phyloP scores from a whole-genome alignment of 2,113 vertebrate genomes.

The Megaptera novaeangliae region DNA sequence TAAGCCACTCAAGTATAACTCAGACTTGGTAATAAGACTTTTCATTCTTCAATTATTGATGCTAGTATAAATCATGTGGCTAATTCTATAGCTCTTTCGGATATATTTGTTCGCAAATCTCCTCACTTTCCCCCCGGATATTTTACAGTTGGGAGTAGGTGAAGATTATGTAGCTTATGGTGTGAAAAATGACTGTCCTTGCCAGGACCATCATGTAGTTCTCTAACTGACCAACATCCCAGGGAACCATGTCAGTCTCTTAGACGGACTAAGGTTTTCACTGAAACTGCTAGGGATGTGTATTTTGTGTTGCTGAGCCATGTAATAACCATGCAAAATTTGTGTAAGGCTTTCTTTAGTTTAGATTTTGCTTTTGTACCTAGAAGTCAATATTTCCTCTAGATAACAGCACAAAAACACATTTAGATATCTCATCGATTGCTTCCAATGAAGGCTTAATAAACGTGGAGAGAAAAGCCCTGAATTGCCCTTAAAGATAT shows the following conservation, averaged over 20 bases:
- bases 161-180: neutral
- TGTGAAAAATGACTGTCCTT: neutral
- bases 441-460: neutral
- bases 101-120: slow-evolving; percentile 1
- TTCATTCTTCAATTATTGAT: slow-evolving; percentile 16
- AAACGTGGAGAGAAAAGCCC: neutral
- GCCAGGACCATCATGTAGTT: neutral
- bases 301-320: neutral
- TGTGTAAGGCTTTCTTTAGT: neutral
- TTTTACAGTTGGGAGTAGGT: neutral
- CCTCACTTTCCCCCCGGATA: neutral
- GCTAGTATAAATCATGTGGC: neutral
- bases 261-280: neutral
- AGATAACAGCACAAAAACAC: neutral
- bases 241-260: neutral
- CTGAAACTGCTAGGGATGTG: neutral
- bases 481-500: neutral
- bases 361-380: neutral
- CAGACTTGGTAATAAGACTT: neutral
- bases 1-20: neutral
- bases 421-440: neutral
- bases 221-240: neutral
- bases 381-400: neutral
- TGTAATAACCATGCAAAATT: neutral
- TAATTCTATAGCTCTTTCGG: neutral